These are phyloP conservation scores for Macropodus opercularis DNA, from an alignment of 2,797 vertebrate genomes.

Conservation along the genomic window DNA sequence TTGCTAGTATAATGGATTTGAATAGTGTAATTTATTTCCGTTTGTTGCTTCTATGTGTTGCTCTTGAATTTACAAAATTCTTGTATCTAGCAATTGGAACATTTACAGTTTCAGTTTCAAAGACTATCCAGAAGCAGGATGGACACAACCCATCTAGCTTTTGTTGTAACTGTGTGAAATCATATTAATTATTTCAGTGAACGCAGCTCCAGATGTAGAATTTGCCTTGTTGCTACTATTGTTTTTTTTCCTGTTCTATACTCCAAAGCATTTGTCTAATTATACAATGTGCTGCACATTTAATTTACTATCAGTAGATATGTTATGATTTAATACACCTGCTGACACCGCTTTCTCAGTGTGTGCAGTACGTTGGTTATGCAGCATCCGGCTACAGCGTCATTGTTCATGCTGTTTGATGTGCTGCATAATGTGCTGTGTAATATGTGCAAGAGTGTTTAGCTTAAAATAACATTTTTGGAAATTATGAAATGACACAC, in stretches of 20 bases:
- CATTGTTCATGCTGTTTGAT: constrained; percentile 23
- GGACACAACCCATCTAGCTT: background rate
- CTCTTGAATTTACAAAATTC: background rate
- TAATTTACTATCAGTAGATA: background rate
- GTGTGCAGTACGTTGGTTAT: background rate
- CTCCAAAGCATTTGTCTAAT: background rate
- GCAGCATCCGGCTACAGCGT: background rate
- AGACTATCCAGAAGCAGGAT: too few relatives aligned
- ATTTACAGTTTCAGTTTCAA: background rate
- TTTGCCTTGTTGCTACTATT: background rate
- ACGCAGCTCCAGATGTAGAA: background rate
- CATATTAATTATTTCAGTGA: background rate
- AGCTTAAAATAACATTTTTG: constrained; percentile 39
- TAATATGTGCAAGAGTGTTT: constrained; percentile 24
- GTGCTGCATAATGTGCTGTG: constrained; percentile 36
- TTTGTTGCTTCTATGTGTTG: background rate
- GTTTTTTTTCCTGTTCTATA: background rate
- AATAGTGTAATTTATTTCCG: background rate
- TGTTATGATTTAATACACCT: background rate
- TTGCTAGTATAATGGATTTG: background rate
- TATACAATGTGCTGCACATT: background rate
- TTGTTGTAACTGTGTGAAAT: background rate
- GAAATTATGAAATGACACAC: constrained; percentile 19
- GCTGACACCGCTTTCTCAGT: background rate
- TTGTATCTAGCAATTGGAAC: too few relatives aligned